Evolutionary conservation across 2,113 vertebrate species (phyloP), one percentile per base, ranked within the genome.

Genomic region (Ceuthmochares aereus): DNA sequence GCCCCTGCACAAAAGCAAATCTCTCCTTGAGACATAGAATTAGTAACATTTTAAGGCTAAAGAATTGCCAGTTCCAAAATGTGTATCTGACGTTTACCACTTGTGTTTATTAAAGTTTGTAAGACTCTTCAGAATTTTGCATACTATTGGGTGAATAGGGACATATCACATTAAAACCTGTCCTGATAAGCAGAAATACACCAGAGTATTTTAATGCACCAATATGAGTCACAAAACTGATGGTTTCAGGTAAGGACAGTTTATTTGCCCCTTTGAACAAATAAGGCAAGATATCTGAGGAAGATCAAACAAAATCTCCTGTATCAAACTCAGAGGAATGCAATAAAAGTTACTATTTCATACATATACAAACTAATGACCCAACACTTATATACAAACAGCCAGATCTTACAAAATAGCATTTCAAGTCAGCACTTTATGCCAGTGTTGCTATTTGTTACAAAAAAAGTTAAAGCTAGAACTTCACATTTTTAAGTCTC

Each of bases 401-500:
- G 81, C 86, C 89, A 96, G 95, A 96, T 92, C 93, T 98, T 97
- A 98, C 78, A 98, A 98, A 98, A 98, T 30, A 98, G 95, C 96
- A 95, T 96, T 97, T 98, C 96, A 96, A 97, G 97, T 97, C 98
- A 98, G 96, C 97, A 93, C 83, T 91, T 95, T 96, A 96, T 89
- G 91, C 97, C 95, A 96, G 97, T 97, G 96, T 97, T 77, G 95
- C 69, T 90, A 68, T 94, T 91, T 91, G 75, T 98, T 97, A 98
- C 96, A 98, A 98, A 98, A 96, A 97, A 97, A 96, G 85, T 98
- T 98, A 98, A 98, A 98, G 97, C 98, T 98, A 98, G 95, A 97
- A 97, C 76, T 98, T 98, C 98, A 98, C 98, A 98, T 98, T 96
- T 94, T 40, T 97, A 88, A 94, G 91, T 96, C 92, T 96, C 83